Percentiles rank a stretch among this genome's conserved stretches.
phyloP scores from a whole-genome alignment of 1,140 invertebrate genomes.

The Drosophila kurseongensis region DNA sequence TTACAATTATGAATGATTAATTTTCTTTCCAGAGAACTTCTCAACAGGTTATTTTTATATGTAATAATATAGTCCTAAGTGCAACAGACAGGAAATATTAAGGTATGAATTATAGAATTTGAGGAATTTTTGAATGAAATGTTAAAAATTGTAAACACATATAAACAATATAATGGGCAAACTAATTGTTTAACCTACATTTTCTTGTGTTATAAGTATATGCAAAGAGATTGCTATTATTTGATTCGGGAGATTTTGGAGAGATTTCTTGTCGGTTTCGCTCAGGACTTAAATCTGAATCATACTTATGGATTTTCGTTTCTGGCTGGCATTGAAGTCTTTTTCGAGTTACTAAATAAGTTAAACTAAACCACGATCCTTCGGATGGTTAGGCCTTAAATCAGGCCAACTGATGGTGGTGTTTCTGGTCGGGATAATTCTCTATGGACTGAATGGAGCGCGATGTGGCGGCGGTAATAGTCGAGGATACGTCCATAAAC shows the following conservation, averaged over 20 bases:
- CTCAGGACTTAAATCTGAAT: constrained; percentile 7
- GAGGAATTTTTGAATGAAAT: too few species aligned
- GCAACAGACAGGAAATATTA: constrained; percentile 6
- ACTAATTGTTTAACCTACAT: not conserved
- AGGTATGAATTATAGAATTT: not conserved
- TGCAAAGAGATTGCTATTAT: too few species aligned
- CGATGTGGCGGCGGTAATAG: constrained; percentile 84
- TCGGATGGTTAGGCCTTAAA: not conserved
- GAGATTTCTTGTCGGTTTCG: constrained; percentile 7
- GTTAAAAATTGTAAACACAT: too few species aligned
- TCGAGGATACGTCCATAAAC: constrained; percentile 86
- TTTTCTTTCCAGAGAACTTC: constrained; percentile 33
- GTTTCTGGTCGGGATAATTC: constrained; percentile 80
- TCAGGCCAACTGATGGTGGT: constrained; percentile 71
- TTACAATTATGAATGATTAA: constrained; percentile 65
- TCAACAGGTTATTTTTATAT: constrained; percentile 43
- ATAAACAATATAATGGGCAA: too few species aligned
- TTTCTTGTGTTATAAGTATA: not conserved
- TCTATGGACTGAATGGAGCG: constrained; percentile 82
- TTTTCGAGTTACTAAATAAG: constrained; percentile 35
- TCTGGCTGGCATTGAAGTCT: constrained; percentile 34
- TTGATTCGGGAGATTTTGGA: not conserved
- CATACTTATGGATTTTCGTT: constrained; percentile 17
- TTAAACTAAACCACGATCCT: constrained; percentile 16
- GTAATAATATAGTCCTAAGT: constrained; percentile 15